phyloP scores from a whole-genome alignment of 2,888 invertebrate species.

The Pimpla rufipes region DNA sequence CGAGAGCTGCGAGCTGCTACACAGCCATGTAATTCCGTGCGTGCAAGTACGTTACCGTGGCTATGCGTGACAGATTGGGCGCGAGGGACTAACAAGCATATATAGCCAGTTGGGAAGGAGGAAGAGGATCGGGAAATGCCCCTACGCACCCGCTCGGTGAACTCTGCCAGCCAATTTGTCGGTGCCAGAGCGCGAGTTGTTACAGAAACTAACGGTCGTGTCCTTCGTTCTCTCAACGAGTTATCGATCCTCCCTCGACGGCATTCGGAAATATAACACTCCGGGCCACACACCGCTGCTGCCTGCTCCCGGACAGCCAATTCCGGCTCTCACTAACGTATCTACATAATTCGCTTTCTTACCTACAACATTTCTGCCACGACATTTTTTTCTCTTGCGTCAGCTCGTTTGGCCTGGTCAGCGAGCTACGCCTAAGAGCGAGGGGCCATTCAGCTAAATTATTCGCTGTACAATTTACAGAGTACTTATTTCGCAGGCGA shows the following conservation, averaged over 20 bases:
- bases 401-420: no score
- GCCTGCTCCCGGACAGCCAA: slow-evolving; percentile 20
- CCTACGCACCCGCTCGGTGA: slow-evolving; percentile 67
- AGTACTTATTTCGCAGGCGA: no score
- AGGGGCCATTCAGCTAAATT: no score
- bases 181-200: slow-evolving; percentile 68
- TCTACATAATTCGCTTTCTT: slow-evolving; percentile 13
- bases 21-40: slow-evolving; percentile 19
- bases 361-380: background rate
- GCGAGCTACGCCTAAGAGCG: no score
- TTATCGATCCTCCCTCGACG: slow-evolving; percentile 59
- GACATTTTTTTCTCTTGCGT: background rate
- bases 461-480: no score
- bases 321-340: background rate
- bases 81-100: slow-evolving; percentile 77
- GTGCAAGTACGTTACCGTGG: slow-evolving; percentile 27
- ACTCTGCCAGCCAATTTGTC: slow-evolving; percentile 76
- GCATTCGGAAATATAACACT: slow-evolving; percentile 38
- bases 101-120: slow-evolving; percentile 28
- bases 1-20: background rate
- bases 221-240: slow-evolving; percentile 58
- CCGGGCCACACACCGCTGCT: background rate
- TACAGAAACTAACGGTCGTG: slow-evolving; percentile 31
- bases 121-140: slow-evolving; percentile 61
- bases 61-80: slow-evolving; percentile 78